phyloP scores from a whole-genome alignment of 2,113 vertebrate species.

The Bujurquina vittata region DNA sequence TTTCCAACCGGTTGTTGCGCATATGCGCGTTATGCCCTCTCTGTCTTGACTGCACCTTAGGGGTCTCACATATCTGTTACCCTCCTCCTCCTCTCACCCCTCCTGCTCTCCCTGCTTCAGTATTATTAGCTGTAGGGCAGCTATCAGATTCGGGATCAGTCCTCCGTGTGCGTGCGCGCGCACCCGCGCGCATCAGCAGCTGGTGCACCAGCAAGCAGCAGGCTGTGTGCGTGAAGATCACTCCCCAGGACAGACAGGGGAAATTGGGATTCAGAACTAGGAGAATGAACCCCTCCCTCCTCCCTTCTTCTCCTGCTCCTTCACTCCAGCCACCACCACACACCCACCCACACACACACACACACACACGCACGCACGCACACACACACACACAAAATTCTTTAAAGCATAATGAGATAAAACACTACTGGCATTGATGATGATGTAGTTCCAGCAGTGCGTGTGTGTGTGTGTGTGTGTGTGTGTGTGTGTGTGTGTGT shows the following conservation, averaged over 20 bases:
- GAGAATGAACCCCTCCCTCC: not conserved
- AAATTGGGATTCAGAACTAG: constrained; percentile 38
- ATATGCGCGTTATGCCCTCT: constrained; percentile 47
- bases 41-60: not conserved
- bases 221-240: constrained; percentile 51
- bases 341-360: not conserved
- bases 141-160: constrained; percentile 49
- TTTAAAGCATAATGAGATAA: constrained; percentile 23
- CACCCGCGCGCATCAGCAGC: constrained; percentile 44
- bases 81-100: not conserved
- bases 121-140: constrained; percentile 53
- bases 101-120: not conserved
- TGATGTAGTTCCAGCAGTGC: constrained; percentile 16
- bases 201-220: constrained; percentile 50
- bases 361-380: not conserved
- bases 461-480: not conserved
- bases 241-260: constrained; percentile 59
- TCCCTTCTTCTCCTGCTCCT: not conserved
- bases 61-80: not conserved
- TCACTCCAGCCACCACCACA: not conserved
- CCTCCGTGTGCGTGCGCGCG: not conserved
- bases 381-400: constrained; percentile 1
- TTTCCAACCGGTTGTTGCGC: constrained; percentile 63
- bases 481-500: constrained; percentile 1
- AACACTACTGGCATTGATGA: not conserved